These are phyloP conservation scores for Neocrepidodera transversa DNA, from an alignment of 2,888 invertebrate species.

Conservation along the genomic window DNA sequence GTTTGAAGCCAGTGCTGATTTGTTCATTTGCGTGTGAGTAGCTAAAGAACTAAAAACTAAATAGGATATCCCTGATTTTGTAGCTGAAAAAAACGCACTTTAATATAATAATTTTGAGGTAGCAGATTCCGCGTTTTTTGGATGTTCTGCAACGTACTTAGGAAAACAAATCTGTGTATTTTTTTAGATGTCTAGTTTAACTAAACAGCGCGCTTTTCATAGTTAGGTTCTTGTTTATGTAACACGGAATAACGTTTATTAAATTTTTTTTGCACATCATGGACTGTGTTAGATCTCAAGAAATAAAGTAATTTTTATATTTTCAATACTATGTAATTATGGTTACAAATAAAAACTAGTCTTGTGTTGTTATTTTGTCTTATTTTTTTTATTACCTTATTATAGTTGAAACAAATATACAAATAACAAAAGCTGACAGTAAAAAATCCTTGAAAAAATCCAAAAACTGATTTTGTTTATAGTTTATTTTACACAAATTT, in stretches of 20 bases:
- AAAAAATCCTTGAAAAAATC: too few species aligned
- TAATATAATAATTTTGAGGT: slow-evolving; percentile 15
- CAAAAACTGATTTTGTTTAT: too few species aligned
- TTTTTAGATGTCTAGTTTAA: slow-evolving; percentile 53
- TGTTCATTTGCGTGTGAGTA: slow-evolving; percentile 47
- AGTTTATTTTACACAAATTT: too few species aligned
- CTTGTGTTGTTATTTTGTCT: slow-evolving; percentile 51
- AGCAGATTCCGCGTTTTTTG: slow-evolving; percentile 26
- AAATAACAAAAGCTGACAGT: too few species aligned
- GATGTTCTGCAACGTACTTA: slow-evolving; percentile 38
- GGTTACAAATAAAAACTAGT: slow-evolving; percentile 54
- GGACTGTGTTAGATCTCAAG: slow-evolving; percentile 41
- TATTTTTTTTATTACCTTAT: neutral
- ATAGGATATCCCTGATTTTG: slow-evolving; percentile 28
- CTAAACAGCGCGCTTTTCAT: slow-evolving; percentile 34
- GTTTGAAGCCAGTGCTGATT: slow-evolving; percentile 15
- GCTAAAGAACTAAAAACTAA: slow-evolving; percentile 34
- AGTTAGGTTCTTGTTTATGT: slow-evolving; percentile 27
- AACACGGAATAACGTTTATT: slow-evolving; percentile 13
- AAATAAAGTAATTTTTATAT: slow-evolving; percentile 43
- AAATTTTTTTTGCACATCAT: slow-evolving; percentile 37
- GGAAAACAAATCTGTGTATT: slow-evolving; percentile 54
- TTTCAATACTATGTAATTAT: slow-evolving; percentile 48
- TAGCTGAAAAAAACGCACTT: slow-evolving; percentile 25
- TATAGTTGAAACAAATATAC: too few species aligned